Base-by-base conservation (phyloP, 2,113 vertebrate species). In the Acrocephalus kingi region DNA sequence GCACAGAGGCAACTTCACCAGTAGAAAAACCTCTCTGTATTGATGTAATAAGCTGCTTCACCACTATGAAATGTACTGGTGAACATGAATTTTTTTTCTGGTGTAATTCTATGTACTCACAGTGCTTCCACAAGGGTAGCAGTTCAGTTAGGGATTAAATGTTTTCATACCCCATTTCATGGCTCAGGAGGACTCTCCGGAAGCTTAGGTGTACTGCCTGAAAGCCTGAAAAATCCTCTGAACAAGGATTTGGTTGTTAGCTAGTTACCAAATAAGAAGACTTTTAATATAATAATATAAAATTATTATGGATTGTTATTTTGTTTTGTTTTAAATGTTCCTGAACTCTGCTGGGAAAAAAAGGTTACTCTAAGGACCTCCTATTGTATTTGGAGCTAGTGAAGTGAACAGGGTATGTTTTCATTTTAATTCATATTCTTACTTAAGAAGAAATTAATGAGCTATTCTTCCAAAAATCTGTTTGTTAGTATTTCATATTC, bases 141-240 rank as follows among this genome's bases (percentile, higher is more conserved):
- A 33, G 86, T 84, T 89, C 86, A 92, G 39, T 94, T 86, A 90
- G 77, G 86, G 88, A 93, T 96, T 95, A 95, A 93, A 74, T 43
- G 58, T 90, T 94, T 94, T 94, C 84, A 87, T 87, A 79, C 78
- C 46, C 66, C 58, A 82, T 97, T 96, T 96, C 92, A 94, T 93
- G 94, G 77, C 80, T 94, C 91, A 96, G 9, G 68, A 75, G 89
- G 28, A 87, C 58, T 91, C 46, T 89, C 90, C 3, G 2, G 74
- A 89, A 93, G 62, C 73, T 84, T 82, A 84, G 74, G 43, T 58
- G 7, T 72, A 30, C 55, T 90, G 68, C 41, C 46, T 67, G 78
- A 81, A 93, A 85, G 76, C 35, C 63, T 82, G 68, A 90, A 85
- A 84, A 93, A 66, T 89, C 59, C 46, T 21, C 59, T 61, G 17